A percentile compares a stretch with the other conserved stretches of the same genome.
These are phyloP conservation scores for Catostylus mosaicus DNA, from an alignment of 30 jellyfish, hydroid and myxozoan genomes.

Conservation along the genomic window DNA sequence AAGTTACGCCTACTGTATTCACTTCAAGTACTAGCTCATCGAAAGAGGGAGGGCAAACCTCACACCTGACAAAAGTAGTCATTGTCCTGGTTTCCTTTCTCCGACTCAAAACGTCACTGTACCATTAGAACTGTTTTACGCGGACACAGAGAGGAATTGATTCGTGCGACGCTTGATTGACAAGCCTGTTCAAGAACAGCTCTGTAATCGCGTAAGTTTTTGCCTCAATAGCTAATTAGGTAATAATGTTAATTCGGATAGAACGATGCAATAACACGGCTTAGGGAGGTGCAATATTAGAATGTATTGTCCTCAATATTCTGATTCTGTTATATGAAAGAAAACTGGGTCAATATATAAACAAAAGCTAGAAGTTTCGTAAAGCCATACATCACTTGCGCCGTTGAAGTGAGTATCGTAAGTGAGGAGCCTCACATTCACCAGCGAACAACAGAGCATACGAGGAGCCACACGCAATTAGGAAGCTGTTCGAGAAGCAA, in stretches of 20 bases:
- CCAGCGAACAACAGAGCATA: not conserved
- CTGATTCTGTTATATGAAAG: slow-evolving; percentile 12
- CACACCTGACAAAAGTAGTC: slow-evolving; percentile 71
- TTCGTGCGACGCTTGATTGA: slow-evolving; percentile 61
- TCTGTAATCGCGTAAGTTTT: slow-evolving; percentile 46
- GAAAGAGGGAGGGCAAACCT: slow-evolving; percentile 69
- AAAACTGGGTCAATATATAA: slow-evolving; percentile 38
- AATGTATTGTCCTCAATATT: slow-evolving; percentile 29
- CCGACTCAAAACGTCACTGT: slow-evolving; percentile 42
- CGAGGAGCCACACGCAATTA: not conserved
- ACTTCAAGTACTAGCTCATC: slow-evolving; percentile 59
- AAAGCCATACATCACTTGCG: slow-evolving; percentile 11
- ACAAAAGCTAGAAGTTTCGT: slow-evolving; percentile 19
- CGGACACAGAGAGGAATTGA: slow-evolving; percentile 33
- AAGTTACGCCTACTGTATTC: slow-evolving; percentile 67
- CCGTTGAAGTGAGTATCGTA: slow-evolving; percentile 24
- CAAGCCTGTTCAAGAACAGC: slow-evolving; percentile 32
- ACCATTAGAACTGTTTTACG: slow-evolving; percentile 37
- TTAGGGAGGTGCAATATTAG: slow-evolving; percentile 67
- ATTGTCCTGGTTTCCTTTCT: slow-evolving; percentile 61
- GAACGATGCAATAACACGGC: slow-evolving; percentile 53
- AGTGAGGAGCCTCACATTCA: not conserved
- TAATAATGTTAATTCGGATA: slow-evolving; percentile 42
- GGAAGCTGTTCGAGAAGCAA: no score
- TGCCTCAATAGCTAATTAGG: slow-evolving; percentile 73